phyloP scores from a whole-genome alignment of 2,113 vertebrate genomes.

The Actenoides lindsayi region DNA sequence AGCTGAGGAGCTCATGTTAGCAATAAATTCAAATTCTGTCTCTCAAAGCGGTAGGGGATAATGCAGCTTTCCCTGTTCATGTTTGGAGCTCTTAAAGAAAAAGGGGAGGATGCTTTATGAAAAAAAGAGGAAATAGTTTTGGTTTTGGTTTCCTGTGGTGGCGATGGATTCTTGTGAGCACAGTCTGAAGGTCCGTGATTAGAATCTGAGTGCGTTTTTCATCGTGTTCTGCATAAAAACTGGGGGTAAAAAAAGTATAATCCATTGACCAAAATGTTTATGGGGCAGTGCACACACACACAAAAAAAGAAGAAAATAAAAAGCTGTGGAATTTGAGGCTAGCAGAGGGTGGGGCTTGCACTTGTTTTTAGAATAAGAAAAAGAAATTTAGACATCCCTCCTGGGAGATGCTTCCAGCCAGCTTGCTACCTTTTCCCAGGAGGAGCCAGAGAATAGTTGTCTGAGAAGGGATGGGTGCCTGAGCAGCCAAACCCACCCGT shows the following conservation, averaged over 20 bases:
- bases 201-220: not conserved
- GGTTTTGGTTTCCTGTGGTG: conserved; percentile 38
- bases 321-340: not conserved
- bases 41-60: not conserved
- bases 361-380: conserved; percentile 17
- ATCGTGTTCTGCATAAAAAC: not conserved
- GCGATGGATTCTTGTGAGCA: not conserved
- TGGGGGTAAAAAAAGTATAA: not conserved
- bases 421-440: not conserved
- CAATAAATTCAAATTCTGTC: not conserved
- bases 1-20: not conserved
- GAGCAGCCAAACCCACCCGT: not conserved
- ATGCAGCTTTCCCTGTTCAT: not conserved
- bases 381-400: not conserved
- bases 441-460: not conserved
- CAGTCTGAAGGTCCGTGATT: not conserved
- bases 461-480: not conserved
- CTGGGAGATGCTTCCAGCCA: not conserved
- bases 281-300: not conserved
- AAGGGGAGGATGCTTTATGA: not conserved
- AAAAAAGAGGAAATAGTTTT: conserved; percentile 15
- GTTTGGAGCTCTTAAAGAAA: not conserved
- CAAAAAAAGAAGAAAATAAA: not conserved
- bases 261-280: not conserved
- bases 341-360: not conserved